Conservation (phyloP, 2,113 vertebrate species). For the Hymenochirus boettgeri region DNA sequence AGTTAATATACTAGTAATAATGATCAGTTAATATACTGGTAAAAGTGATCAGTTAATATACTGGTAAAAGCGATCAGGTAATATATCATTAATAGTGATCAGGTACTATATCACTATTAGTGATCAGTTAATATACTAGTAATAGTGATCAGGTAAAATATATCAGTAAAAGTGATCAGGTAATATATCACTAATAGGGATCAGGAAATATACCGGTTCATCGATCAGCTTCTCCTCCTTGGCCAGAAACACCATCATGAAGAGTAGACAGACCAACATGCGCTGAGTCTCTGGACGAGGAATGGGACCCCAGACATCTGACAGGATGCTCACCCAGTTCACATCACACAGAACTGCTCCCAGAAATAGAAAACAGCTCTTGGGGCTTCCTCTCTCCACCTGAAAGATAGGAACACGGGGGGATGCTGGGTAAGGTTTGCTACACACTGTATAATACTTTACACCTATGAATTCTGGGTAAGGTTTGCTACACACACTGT, state of each 20-base stretch:
- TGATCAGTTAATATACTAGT: too few relatives aligned
- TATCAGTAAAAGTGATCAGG: too few relatives aligned
- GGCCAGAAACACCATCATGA: constrained; percentile 86
- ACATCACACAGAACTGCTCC: constrained; percentile 87
- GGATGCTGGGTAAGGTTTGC: too few relatives aligned
- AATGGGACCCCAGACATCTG: constrained; percentile 72
- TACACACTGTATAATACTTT: too few relatives aligned
- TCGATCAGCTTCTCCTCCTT: constrained; percentile 83
- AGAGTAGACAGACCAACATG: constrained; percentile 89
- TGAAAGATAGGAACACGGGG: constrained; percentile 45
- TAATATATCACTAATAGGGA: too few relatives aligned
- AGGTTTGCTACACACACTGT: neutral
- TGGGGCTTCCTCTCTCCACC: constrained; percentile 95
- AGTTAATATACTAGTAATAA: too few relatives aligned
- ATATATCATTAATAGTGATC: too few relatives aligned
- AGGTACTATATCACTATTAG: too few relatives aligned
- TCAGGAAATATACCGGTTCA: constrained; percentile 59
- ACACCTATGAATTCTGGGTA: neutral
- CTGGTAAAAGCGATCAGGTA: too few relatives aligned
- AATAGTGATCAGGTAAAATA: too few relatives aligned
- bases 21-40: too few relatives aligned
- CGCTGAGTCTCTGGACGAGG: constrained; percentile 59
- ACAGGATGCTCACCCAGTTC: constrained; percentile 91
- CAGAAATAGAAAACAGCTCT: constrained; percentile 92
- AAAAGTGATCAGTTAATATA: too few relatives aligned